These are phyloP conservation scores for Neotoma lepida DNA, from an alignment of 2,113 vertebrate genomes.

Conservation along the genomic window DNA sequence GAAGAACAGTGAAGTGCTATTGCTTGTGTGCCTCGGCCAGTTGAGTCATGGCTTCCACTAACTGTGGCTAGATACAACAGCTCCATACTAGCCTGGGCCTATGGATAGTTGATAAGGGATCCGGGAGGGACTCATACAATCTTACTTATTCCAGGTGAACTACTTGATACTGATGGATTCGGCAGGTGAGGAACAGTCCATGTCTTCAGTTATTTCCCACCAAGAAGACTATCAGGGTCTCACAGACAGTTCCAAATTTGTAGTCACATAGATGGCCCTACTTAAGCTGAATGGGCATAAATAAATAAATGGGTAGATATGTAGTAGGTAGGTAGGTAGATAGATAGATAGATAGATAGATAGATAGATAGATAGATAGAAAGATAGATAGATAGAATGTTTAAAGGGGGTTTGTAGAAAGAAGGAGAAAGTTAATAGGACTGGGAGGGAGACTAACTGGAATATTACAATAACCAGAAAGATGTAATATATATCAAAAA, in stretches of 20 bases:
- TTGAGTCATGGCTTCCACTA: neutral
- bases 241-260: neutral
- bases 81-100: neutral
- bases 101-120: too few relatives aligned
- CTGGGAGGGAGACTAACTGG: neutral
- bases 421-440: neutral
- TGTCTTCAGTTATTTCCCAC: neutral
- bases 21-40: neutral
- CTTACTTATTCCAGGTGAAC: neutral
- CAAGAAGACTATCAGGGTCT: neutral
- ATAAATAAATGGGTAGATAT: neutral
- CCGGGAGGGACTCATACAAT: too few relatives aligned
- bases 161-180: neutral
- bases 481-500: neutral
- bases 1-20: neutral
- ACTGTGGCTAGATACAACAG: too few relatives aligned
- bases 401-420: neutral
- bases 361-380: too few relatives aligned
- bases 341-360: too few relatives aligned
- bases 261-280: neutral
- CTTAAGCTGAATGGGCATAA: neutral
- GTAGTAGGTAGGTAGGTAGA: too few relatives aligned
- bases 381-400: too few relatives aligned
- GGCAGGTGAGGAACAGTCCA: neutral
- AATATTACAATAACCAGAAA: neutral